Evolutionary conservation across 2,888 invertebrate genomes (phyloP).

Genomic region (Mesorhabditis sp.): DNA sequence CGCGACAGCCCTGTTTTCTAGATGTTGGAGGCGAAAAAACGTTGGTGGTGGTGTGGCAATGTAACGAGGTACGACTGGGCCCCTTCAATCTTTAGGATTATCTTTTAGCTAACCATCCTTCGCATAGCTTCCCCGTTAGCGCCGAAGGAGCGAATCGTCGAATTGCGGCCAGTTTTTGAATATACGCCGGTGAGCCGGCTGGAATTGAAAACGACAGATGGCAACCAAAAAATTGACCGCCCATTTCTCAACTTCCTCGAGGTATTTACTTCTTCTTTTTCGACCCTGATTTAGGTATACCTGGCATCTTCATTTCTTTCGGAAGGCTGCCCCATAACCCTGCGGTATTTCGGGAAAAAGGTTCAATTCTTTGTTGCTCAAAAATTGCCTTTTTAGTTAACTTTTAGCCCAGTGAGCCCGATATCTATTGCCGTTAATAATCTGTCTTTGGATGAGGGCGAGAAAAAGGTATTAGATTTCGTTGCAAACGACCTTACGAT

Average conservation of each 20-base stretch:
- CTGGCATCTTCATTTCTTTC: neutral
- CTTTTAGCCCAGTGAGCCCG: too few relatives aligned
- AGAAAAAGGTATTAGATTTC: too few relatives aligned
- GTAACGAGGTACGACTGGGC: slow-evolving; percentile 33
- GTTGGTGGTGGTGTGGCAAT: slow-evolving; percentile 45
- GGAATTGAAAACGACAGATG: neutral
- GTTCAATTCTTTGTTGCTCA: neutral
- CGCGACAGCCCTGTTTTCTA: slow-evolving; percentile 31
- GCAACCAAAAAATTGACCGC: too few relatives aligned
- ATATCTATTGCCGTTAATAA: too few relatives aligned
- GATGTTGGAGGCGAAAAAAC: slow-evolving; percentile 10
- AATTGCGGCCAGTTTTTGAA: neutral
- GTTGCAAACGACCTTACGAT: too few relatives aligned
- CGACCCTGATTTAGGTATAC: neutral
- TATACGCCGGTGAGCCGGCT: slow-evolving; percentile 17
- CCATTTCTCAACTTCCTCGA: too few relatives aligned
- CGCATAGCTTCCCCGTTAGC: neutral
- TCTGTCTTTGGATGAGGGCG: too few relatives aligned
- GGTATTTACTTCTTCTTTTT: too few relatives aligned
- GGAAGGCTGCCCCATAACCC: neutral
- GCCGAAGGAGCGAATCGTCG: neutral
- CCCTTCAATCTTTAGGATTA: neutral
- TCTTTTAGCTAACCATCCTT: neutral
- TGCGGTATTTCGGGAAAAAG: neutral
- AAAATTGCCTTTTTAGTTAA: neutral